Evolutionary conservation across 2,888 invertebrate genomes (phyloP), one percentile per base, ranked within the genome.

Genomic region (Dysmachus trigonus): DNA sequence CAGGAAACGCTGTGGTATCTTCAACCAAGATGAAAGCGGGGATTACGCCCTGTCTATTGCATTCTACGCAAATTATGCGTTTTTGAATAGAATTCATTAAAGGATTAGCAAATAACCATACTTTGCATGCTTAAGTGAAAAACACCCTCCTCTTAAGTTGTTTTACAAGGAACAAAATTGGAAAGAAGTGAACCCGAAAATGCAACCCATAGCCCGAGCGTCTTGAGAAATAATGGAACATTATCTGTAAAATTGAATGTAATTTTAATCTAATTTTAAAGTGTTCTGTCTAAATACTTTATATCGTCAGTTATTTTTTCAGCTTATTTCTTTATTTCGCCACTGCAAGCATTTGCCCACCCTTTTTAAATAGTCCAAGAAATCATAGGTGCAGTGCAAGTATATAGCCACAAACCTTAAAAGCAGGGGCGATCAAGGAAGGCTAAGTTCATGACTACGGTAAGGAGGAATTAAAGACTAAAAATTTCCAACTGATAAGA

Each of bases 401-500:
- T 22, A 38, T 76, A 79, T 51, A 22, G 15, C 79, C 30, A 47
- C 13, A 51, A 47, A 51, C 79, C 41, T 47, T 41, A 30, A 30
- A 79, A 79, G 27, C 41, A 4, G 38, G 35, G 38, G 18, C 8
- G 76, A 76, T 38, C 33, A 76, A 18, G 38, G 38, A 38, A 10
- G 38, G 38, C 8, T 33, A 18, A 76, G 38, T 38, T 76, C 76
- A 76, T 76, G 76, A 38, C 76, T 18, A 8, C 76, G 51, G 79
- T 33, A 82, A 62, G 38, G 22, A 71, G 71, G 22, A 82, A 82
- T 82, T 82, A 82, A 82, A 82, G 62, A 82, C 53, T 62, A 82
- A 71, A 82, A 82, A 71, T 71, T 62, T 82, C 82, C 82, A 82
- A 62, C 82, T 18, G 82, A 82, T 82, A 82, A 82, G 82, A 35